Conservation (phyloP, 2,888 invertebrate species). For the Hymenopus coronatus region DNA sequence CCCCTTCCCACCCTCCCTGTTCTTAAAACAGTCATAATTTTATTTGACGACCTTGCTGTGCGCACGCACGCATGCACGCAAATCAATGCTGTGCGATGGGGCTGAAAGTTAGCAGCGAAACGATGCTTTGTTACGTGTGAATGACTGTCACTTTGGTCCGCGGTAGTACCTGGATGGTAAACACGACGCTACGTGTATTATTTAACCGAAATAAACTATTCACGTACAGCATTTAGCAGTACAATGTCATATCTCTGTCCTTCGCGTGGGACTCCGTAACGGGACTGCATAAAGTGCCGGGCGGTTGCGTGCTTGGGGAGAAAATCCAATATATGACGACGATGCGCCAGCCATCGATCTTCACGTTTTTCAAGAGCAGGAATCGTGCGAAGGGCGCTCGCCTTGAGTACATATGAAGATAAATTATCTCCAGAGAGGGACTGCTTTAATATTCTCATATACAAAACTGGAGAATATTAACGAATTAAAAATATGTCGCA, state of each 20-base stretch:
- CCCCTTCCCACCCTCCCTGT: not conserved
- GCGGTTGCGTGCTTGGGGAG: conserved; percentile 16
- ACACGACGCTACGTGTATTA: not conserved
- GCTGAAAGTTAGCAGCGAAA: not conserved
- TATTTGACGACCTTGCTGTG: conserved; percentile 14
- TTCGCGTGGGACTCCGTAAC: not conserved
- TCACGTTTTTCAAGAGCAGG: not conserved
- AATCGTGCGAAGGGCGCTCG: not conserved
- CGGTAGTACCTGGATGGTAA: not conserved
- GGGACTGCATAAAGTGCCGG: conserved; percentile 15
- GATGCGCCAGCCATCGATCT: not conserved
- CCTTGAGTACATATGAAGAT: not conserved
- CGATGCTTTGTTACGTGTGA: not conserved
- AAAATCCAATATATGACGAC: conserved; percentile 8
- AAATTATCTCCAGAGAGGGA: not conserved
- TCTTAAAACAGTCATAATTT: conserved; percentile 11
- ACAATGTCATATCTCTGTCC: not conserved
- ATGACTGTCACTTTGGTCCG: not conserved
- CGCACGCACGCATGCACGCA: conserved; percentile 9
- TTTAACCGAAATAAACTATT: not conserved
- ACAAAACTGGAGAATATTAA: not conserved
- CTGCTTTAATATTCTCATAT: not conserved
- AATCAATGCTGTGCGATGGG: conserved; percentile 4
- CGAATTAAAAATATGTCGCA: too few species aligned
- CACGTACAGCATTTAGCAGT: not conserved